These are phyloP conservation scores for Numida meleagris DNA, from an alignment of 2,113 vertebrate species.

Conservation along the genomic window DNA sequence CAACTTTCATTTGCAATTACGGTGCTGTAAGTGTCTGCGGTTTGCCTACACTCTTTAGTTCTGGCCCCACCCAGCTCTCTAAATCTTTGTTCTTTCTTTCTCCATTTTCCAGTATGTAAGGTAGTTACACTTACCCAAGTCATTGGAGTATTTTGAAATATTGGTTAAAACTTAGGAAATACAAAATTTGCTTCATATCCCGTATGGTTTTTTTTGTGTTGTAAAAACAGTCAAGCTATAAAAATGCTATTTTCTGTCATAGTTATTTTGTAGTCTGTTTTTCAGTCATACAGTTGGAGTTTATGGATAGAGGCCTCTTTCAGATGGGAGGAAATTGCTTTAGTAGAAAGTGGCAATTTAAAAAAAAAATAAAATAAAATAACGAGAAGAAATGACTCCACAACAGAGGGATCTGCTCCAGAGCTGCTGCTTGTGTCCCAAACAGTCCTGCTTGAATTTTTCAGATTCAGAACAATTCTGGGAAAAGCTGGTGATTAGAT, in stretches of 20 bases:
- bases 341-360: not conserved
- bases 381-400: not conserved
- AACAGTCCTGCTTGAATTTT: constrained; percentile 19
- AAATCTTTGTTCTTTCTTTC: not conserved
- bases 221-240: not conserved
- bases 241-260: not conserved
- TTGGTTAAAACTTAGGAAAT: not conserved
- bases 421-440: not conserved
- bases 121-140: not conserved
- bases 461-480: constrained; percentile 28
- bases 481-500: constrained; percentile 14
- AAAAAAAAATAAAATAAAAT: too few species aligned
- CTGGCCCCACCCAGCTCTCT: not conserved
- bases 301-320: not conserved
- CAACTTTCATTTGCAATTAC: not conserved
- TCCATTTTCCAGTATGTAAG: not conserved
- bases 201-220: not conserved
- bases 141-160: not conserved
- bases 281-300: not conserved
- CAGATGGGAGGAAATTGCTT: not conserved
- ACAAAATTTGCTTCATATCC: not conserved
- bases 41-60: not conserved
- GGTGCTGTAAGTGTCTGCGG: not conserved
- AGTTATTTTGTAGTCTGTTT: not conserved
- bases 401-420: not conserved